These are phyloP conservation scores for Allolobophora icterica DNA, from an alignment of 2,888 invertebrate species.

Conservation along the genomic window DNA sequence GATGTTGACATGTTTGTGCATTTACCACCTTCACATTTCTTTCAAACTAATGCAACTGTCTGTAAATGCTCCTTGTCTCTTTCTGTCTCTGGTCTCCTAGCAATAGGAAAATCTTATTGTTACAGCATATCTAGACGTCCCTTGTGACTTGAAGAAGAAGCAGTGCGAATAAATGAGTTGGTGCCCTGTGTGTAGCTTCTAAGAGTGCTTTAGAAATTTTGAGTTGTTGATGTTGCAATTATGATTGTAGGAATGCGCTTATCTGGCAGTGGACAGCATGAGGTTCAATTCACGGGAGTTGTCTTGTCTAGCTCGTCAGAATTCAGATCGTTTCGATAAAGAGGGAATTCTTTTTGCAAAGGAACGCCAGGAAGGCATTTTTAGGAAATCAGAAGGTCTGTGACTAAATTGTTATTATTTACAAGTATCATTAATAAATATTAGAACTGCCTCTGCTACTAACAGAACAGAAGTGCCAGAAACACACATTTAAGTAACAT, in stretches of 20 bases:
- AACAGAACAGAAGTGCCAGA: no score
- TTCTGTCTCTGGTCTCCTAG: not conserved
- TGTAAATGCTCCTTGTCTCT: not conserved
- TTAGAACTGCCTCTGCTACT: not conserved
- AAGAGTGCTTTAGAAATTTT: not conserved
- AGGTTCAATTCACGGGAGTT: constrained; percentile 90
- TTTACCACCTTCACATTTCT: no score
- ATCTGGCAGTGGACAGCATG: constrained; percentile 70
- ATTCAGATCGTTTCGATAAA: constrained; percentile 86
- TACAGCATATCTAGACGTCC: not conserved
- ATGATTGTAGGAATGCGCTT: constrained; percentile 18
- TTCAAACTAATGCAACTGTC: no score
- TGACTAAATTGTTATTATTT: not conserved
- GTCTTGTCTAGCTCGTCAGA: constrained; percentile 82
- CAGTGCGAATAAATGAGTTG: not conserved
- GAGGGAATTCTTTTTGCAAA: constrained; percentile 86
- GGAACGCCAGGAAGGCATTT: constrained; percentile 89
- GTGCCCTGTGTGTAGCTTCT: not conserved
- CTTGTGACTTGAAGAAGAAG: not conserved
- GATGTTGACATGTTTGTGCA: no score
- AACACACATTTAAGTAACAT: no score
- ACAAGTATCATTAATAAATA: not conserved
- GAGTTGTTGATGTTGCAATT: not conserved
- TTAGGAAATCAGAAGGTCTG: constrained; percentile 84
- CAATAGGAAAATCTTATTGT: not conserved